Conservation (phyloP, 2,797 vertebrate genomes). For the Arremon brunneinucha region DNA sequence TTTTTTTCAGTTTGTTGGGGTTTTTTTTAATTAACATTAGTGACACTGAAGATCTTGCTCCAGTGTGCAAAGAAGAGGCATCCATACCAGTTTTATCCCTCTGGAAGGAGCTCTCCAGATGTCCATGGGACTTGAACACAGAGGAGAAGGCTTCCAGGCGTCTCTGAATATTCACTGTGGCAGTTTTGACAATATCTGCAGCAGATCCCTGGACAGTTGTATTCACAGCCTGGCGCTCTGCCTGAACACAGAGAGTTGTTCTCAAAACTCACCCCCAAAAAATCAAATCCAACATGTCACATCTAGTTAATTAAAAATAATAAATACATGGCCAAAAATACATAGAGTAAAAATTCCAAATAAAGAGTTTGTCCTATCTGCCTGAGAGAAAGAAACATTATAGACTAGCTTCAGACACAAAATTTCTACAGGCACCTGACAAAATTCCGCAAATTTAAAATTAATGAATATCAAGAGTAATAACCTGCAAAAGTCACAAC, state of each 20-base stretch:
- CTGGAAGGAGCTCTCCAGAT: conserved; percentile 65
- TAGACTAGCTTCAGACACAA: neutral
- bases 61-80: neutral
- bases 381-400: neutral
- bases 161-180: conserved; percentile 92
- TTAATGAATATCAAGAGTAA: neutral
- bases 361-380: neutral
- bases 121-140: conserved; percentile 81
- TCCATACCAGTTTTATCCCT: conserved; percentile 43
- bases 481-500: neutral
- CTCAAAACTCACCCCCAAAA: neutral
- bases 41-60: neutral
- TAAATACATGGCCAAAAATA: neutral
- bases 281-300: neutral
- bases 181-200: conserved; percentile 95
- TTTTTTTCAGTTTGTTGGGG: neutral
- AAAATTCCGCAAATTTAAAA: neutral
- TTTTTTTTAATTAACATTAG: neutral
- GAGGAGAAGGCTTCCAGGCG: conserved; percentile 77
- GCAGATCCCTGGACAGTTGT: conserved; percentile 95
- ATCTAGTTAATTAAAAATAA: neutral
- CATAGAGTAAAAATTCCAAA: neutral
- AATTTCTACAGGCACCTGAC: neutral
- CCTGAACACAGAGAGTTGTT: conserved; percentile 71
- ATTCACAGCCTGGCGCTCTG: conserved; percentile 95